Evolutionary conservation across 2,888 invertebrate genomes (phyloP).

Genomic region (Drosophila infuscata): DNA sequence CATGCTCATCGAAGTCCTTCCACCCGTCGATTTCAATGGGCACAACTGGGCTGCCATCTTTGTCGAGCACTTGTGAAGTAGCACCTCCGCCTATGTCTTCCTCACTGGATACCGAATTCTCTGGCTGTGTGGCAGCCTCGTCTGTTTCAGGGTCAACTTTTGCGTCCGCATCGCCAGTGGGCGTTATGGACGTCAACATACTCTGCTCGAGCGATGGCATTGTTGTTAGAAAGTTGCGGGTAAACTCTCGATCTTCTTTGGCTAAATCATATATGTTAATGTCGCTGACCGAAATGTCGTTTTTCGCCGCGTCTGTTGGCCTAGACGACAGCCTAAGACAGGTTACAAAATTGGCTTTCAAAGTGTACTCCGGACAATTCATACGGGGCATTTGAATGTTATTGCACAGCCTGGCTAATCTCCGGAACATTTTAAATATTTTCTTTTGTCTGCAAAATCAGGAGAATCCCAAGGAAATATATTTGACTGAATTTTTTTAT

Average conservation of each 20-base stretch:
- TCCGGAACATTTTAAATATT: constrained; percentile 54
- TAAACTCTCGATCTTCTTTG: constrained; percentile 53
- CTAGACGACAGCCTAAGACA: background rate
- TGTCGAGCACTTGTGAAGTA: constrained; percentile 25
- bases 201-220: constrained; percentile 13
- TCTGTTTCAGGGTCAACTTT: background rate
- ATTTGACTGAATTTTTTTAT: constrained; percentile 26
- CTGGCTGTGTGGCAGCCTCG: background rate
- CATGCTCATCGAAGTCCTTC: constrained; percentile 34
- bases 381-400: constrained; percentile 30
- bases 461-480: constrained; percentile 1
- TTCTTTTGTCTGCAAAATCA: background rate
- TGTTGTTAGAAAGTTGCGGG: constrained; percentile 57
- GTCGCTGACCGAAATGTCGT: constrained; percentile 39
- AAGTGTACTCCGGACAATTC: constrained; percentile 20
- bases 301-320: background rate
- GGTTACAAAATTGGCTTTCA: constrained; percentile 21
- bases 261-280: constrained; percentile 60
- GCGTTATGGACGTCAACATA: background rate
- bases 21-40: constrained; percentile 71
- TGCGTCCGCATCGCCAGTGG: background rate
- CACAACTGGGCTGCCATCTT: constrained; percentile 57
- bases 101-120: background rate
- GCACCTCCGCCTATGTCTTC: background rate
- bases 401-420: constrained; percentile 45